phyloP scores from a whole-genome alignment of 2,797 vertebrate genomes.

The Gymnoscopelus braueri region DNA sequence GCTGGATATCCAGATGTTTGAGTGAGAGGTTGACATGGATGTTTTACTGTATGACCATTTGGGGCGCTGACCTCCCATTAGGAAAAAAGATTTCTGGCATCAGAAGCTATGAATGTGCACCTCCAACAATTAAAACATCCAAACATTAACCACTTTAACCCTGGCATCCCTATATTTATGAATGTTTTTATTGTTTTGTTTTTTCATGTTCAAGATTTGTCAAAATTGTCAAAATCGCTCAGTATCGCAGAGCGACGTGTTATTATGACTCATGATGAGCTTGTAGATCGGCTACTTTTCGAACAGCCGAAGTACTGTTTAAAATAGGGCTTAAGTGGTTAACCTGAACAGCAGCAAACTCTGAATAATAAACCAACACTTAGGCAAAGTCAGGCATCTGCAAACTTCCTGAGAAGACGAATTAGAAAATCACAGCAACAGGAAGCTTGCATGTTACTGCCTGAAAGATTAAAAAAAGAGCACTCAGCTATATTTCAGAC shows the following conservation, averaged over 20 bases:
- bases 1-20: conserved; percentile 63
- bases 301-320: too few relatives aligned
- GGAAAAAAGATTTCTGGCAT: conserved; percentile 7
- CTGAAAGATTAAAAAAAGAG: conserved; percentile 45
- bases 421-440: conserved; percentile 54
- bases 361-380: conserved; percentile 50
- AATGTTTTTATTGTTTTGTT: too few relatives aligned
- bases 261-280: too few relatives aligned
- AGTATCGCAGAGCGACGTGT: too few relatives aligned
- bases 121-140: conserved; percentile 64
- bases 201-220: too few relatives aligned
- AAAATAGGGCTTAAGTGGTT: too few relatives aligned
- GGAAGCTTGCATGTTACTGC: conserved; percentile 41
- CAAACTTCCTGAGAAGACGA: conserved; percentile 53
- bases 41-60: conserved; percentile 56
- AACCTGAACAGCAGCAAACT: conserved; percentile 30
- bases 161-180: too few relatives aligned
- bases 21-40: conserved; percentile 27
- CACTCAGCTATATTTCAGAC: conserved; percentile 49
- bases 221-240: too few relatives aligned
- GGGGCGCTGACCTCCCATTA: conserved; percentile 50
- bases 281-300: too few relatives aligned
- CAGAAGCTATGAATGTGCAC: conserved; percentile 48
- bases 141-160: conserved; percentile 35
- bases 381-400: conserved; percentile 49